phyloP scores from a whole-genome alignment of 1,140 invertebrate genomes.

The Scaptomyza graminum region DNA sequence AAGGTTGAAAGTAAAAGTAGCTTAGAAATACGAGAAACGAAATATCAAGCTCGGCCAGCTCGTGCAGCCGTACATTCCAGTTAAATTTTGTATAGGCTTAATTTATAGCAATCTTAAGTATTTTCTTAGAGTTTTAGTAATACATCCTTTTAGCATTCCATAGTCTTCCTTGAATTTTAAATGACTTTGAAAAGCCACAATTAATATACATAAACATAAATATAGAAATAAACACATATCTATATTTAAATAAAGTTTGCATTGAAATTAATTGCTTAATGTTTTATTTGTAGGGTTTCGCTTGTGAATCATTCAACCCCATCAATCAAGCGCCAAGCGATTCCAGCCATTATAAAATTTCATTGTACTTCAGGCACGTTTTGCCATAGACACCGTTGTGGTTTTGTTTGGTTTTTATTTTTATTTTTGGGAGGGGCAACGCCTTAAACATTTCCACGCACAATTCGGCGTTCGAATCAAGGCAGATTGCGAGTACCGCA shows the following conservation, averaged over 20 bases:
- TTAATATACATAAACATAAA: conserved; percentile 23
- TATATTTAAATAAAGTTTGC: conserved; percentile 74
- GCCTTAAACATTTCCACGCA: conserved; percentile 61
- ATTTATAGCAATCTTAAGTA: conserved; percentile 44
- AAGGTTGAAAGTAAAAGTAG: conserved; percentile 78
- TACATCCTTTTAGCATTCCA: conserved; percentile 59
- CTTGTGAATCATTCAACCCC: conserved; percentile 57
- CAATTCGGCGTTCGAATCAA: conserved; percentile 43
- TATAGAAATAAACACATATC: conserved; percentile 18
- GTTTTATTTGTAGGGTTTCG: conserved; percentile 10
- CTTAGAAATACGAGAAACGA: conserved; percentile 35
- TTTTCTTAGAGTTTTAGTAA: conserved; percentile 32
- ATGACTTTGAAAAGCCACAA: conserved; percentile 56
- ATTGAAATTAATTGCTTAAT: conserved; percentile 44
- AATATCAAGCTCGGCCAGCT: conserved; percentile 7
- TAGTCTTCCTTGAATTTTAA: conserved; percentile 79
- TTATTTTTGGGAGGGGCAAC: conserved; percentile 28
- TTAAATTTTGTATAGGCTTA: conserved; percentile 52
- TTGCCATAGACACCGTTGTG: conserved; percentile 52
- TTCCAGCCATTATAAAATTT: conserved; percentile 33
- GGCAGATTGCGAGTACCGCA: conserved; percentile 35
- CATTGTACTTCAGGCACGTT: conserved; percentile 75
- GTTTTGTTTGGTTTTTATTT: conserved; percentile 8
- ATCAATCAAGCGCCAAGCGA: conserved; percentile 59
- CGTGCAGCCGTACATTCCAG: conserved; percentile 56